Base-by-base conservation (phyloP, 2,888 invertebrate genomes). In the Petrolisthes cinctipes region DNA sequence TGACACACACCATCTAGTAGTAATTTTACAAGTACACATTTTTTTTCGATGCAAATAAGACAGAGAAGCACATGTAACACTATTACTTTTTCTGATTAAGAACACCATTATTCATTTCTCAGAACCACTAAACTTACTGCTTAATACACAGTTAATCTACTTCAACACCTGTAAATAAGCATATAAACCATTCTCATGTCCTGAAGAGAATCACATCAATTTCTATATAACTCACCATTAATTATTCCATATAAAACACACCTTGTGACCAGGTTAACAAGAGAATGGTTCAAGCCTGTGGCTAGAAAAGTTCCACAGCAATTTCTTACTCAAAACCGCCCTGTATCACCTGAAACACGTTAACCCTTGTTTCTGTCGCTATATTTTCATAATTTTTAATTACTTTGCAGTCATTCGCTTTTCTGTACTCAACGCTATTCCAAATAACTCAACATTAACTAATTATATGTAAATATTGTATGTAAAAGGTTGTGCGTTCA, bases 231-330 rank as follows among this genome's bases (percentile, higher is more conserved):
- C 83, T 86, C 83, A 79, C 56, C 61, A 57, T 71, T 82, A 79
- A 61, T 83, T 79, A 83, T 83, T 71, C 86, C 79, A 66, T 68
- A 66, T 66, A 54, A 20, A 54, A 20, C 20, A 78, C 84, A 76
- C 57, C 76, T 61, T 68, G 76, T 78, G 82, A 75, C 83, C 83
- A 84, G 57, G 71, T 82, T 82, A 84, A 87, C 84, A 83, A 83
- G 87, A 87, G 87, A 87, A 87, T 87, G 87, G 87, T 87, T 87
- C 87, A 83, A 84, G 84, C 87, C 87, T 84, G 83, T 73, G 84
- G 87, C 79, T 71, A 87, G 87, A 87, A 87, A 87, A 87, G 87
- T 87, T 87, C 87, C 87, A 87, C 87, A 87, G 87, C 87, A 75
- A 66, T 71, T 83, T 83, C 82, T 83, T 76, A 71, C 87, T 83